Percentiles rank a stretch among this genome's conserved stretches.
These are phyloP conservation scores for Trissoscelio sp. DNA, from an alignment of 2,888 invertebrate genomes.

Conservation along the genomic window DNA sequence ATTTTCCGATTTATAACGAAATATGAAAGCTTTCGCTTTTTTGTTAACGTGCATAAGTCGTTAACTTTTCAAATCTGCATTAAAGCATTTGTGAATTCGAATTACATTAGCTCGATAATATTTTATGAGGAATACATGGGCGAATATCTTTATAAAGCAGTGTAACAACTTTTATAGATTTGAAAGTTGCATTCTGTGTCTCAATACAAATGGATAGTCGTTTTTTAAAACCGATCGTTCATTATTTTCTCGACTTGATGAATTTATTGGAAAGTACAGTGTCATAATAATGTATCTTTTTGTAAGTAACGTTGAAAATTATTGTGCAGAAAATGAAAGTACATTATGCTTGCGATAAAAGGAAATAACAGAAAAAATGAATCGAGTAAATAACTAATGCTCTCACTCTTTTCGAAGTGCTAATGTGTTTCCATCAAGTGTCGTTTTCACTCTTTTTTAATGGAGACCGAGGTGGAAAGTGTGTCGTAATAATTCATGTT, in stretches of 20 bases:
- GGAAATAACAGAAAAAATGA: slow-evolving; percentile 1
- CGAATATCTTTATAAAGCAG: not conserved
- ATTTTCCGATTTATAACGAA: not conserved
- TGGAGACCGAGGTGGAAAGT: slow-evolving; percentile 12
- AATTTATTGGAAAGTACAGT: not conserved
- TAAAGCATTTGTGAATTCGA: not conserved
- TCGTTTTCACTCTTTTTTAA: slow-evolving; percentile 41
- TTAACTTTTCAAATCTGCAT: not conserved
- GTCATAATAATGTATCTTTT: not conserved
- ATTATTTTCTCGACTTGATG: not conserved
- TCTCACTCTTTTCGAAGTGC: not conserved
- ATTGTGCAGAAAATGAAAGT: not conserved
- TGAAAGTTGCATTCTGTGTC: not conserved
- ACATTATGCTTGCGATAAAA: not conserved
- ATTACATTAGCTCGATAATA: not conserved
- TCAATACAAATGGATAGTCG: not conserved
- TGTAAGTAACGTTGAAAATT: not conserved
- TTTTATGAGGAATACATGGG: not conserved
- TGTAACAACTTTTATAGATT: not conserved
- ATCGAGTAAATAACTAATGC: slow-evolving; percentile 18
- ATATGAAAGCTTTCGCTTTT: not conserved
- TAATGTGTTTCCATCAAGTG: slow-evolving; percentile 34
- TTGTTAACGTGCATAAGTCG: not conserved
- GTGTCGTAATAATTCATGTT: slow-evolving; percentile 18
- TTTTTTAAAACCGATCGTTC: not conserved